phyloP scores from a whole-genome alignment of 2,113 vertebrate genomes.

The Thryonomys swinderianus region DNA sequence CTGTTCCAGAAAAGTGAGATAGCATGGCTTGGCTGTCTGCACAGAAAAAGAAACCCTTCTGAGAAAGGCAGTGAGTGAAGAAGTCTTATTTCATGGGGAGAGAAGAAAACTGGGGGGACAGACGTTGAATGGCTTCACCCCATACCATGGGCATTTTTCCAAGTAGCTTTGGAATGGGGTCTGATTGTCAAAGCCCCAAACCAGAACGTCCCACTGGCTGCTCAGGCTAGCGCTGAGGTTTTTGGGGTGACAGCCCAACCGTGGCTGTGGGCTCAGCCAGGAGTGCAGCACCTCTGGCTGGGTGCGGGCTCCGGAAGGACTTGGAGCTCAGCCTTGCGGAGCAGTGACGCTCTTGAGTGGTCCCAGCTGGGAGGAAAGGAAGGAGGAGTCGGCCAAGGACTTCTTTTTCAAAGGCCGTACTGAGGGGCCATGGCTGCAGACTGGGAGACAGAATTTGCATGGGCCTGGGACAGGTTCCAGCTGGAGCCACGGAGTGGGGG shows the following conservation, averaged over 20 bases:
- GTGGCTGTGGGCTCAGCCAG: neutral
- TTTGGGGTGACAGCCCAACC: too few relatives aligned
- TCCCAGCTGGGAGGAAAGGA: constrained; percentile 56
- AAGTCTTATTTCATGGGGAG: neutral
- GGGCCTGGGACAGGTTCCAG: neutral
- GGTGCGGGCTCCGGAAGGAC: neutral
- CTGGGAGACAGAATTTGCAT: neutral
- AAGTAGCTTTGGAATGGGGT: neutral
- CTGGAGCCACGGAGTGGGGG: neutral
- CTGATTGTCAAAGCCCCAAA: neutral
- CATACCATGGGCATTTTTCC: neutral
- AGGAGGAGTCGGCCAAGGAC: neutral
- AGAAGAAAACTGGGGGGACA: neutral
- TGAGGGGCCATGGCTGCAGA: neutral
- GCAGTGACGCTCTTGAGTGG: neutral
- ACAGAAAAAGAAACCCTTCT: neutral
- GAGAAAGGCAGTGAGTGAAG: neutral
- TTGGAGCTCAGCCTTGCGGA: constrained; percentile 8
- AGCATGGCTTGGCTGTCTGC: neutral
- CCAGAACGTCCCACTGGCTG: neutral
- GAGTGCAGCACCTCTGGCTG: neutral
- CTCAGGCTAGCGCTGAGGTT: neutral
- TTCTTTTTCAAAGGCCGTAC: neutral
- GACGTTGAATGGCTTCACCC: too few relatives aligned
- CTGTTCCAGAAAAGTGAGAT: neutral